These are phyloP conservation scores for Biston betularia DNA, from an alignment of 2,888 invertebrate species.

Conservation along the genomic window DNA sequence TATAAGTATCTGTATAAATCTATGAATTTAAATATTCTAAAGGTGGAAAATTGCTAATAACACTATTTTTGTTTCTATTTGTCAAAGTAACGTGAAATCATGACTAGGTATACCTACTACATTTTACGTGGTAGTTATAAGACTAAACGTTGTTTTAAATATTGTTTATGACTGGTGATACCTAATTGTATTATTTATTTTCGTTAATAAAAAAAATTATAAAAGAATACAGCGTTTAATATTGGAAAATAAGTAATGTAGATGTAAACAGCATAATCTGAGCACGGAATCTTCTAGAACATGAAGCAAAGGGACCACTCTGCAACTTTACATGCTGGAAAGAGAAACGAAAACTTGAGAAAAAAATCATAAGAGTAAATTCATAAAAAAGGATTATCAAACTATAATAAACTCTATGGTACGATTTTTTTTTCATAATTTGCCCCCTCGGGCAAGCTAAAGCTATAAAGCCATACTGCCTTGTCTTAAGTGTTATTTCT, in stretches of 20 bases:
- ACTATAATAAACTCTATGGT: no score
- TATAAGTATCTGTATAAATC: no score
- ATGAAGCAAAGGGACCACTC: background rate
- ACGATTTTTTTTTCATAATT: no score
- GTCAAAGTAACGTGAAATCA: no score
- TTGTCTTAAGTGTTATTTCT: no score
- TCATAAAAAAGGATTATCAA: background rate
- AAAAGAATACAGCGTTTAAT: conserved; percentile 15
- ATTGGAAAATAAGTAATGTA: conserved; percentile 4
- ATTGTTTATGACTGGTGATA: background rate
- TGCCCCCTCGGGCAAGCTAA: no score
- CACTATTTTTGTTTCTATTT: no score
- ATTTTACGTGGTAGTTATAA: background rate
- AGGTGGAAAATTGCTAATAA: no score
- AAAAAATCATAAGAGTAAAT: background rate
- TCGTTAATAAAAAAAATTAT: conserved; percentile 9
- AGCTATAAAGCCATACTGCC: no score
- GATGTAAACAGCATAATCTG: background rate
- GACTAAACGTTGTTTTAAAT: background rate
- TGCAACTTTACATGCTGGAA: conserved; percentile 51
- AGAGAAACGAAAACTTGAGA: conserved; percentile 25
- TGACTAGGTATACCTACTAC: background rate
- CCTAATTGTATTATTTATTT: conserved; percentile 2
- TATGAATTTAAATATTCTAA: no score
- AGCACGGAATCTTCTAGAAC: background rate